Evolutionary conservation across 2,113 vertebrate genomes (phyloP), one percentile per base, ranked within the genome.

Genomic region (Vombatus ursinus): DNA sequence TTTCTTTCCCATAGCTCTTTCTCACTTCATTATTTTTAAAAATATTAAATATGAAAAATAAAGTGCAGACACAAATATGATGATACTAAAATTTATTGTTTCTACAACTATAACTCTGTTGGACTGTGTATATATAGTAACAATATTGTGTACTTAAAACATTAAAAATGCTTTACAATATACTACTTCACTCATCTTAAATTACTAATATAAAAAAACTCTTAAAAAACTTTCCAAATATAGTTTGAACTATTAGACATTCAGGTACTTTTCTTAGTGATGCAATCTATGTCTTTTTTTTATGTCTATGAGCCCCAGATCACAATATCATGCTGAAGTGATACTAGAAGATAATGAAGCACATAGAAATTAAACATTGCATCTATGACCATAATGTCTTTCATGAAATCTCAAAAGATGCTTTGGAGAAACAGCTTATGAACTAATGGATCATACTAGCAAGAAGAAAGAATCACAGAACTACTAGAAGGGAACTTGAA

Each of bases 11-110:
- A 92, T 50, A 95, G 14, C 8, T 10, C n/a, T 91, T 93, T 77
- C 52, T 14, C 3, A 57, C 14, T 49, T 84, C 90, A 94, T 52
- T 77, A 16, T 95, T 97, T 96, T 54, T 91, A 93, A 93, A 96
- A 92, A 94, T 31, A 93, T 90, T 93, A 97, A 94, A 89, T 53
- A 96, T 51, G 50, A 96, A 97, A 96, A 94, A 61, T 93, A 89
- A 92, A 31, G 90, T 24, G 31, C 19, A 95, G 89, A 92, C 54
- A 97, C 14, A 90, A 10, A 57, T 61, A 53, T 92, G 91, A 92
- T 92, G 23, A 95, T 91, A 95, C 44, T 93, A 14, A 96, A 91
- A 96, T 92, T 26, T 22, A 90, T 91, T 26, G 50, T 95, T 95
- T n/a, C 91, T 57, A 95, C 10, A 96, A 89, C 52, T 24, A 0